A percentile compares a stretch with the other conserved stretches of the same genome.
Evolutionary conservation across 1,140 invertebrate genomes (phyloP).

Genomic region (Adelges cooleyi): DNA sequence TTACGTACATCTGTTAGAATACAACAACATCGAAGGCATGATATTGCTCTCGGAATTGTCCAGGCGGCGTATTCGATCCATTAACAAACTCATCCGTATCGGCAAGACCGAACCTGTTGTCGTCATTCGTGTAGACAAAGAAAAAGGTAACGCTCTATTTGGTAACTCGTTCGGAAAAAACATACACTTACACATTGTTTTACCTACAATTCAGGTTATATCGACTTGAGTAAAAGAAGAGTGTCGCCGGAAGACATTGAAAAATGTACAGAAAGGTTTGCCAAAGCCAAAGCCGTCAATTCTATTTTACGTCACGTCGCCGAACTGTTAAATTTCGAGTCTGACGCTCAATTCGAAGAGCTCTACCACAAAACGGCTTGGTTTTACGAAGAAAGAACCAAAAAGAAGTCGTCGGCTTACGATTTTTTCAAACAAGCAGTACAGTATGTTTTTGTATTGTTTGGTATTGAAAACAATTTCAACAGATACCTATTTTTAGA

Average conservation of each 20-base stretch:
- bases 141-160: slow-evolving; percentile 63
- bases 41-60: slow-evolving; percentile 92
- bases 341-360: slow-evolving; percentile 85
- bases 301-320: slow-evolving; percentile 95
- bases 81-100: slow-evolving; percentile 97
- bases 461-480: neutral
- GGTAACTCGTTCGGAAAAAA: too few species aligned
- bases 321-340: slow-evolving; percentile 82
- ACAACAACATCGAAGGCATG: slow-evolving; percentile 98
- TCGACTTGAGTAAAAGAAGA: slow-evolving; percentile 97
- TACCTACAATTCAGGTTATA: slow-evolving; percentile 62
- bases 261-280: slow-evolving; percentile 96
- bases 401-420: slow-evolving; percentile 89
- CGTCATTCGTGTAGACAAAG: slow-evolving; percentile 98
- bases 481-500: neutral
- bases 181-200: neutral
- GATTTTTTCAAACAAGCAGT: slow-evolving; percentile 98
- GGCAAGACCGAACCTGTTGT: slow-evolving; percentile 98
- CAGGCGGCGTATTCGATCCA: slow-evolving; percentile 93
- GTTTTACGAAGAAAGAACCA: slow-evolving; percentile 96
- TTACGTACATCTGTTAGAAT: slow-evolving; percentile 94
- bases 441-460: slow-evolving; percentile 52
- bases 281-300: slow-evolving; percentile 97
- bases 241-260: slow-evolving; percentile 96
- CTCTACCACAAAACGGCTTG: slow-evolving; percentile 97